Percentiles rank a stretch among this genome's conserved stretches.
These are phyloP conservation scores for Spicauda simplicius DNA, from an alignment of 2,888 invertebrate species.

Conservation along the genomic window DNA sequence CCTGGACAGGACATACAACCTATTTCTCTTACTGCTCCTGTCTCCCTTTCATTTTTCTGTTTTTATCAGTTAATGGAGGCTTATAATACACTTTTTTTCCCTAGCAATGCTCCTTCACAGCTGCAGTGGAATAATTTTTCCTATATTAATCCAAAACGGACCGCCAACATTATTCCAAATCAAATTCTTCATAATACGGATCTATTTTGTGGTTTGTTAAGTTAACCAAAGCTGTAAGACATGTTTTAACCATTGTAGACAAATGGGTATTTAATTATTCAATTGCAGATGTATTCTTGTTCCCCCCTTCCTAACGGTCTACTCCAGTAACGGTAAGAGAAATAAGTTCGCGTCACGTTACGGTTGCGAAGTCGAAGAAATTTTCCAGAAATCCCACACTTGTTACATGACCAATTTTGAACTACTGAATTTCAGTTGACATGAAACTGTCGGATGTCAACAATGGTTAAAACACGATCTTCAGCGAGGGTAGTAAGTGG, in stretches of 20 bases:
- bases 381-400: slow-evolving; percentile 75
- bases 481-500: slow-evolving; percentile 81
- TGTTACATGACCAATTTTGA: slow-evolving; percentile 74
- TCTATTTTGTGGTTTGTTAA: slow-evolving; percentile 65
- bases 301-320: slow-evolving; percentile 64
- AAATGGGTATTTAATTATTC: slow-evolving; percentile 75
- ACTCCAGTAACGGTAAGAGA: slow-evolving; percentile 70
- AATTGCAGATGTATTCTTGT: slow-evolving; percentile 76
- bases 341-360: slow-evolving; percentile 65
- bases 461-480: slow-evolving; percentile 85
- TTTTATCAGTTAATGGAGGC: slow-evolving; percentile 52
- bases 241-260: slow-evolving; percentile 85
- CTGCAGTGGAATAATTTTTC: slow-evolving; percentile 82
- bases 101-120: slow-evolving; percentile 74
- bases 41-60: slow-evolving; percentile 53
- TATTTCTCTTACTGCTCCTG: slow-evolving; percentile 78
- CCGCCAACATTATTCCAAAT: slow-evolving; percentile 67
- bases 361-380: slow-evolving; percentile 65
- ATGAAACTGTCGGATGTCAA: slow-evolving; percentile 81
- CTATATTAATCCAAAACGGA: slow-evolving; percentile 60
- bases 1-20: slow-evolving; percentile 71
- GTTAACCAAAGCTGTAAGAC: slow-evolving; percentile 77
- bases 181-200: slow-evolving; percentile 58
- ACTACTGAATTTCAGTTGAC: slow-evolving; percentile 83
- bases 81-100: slow-evolving; percentile 74